Conservation (phyloP, 2,113 vertebrate species). For the Leiothrix lutea region DNA sequence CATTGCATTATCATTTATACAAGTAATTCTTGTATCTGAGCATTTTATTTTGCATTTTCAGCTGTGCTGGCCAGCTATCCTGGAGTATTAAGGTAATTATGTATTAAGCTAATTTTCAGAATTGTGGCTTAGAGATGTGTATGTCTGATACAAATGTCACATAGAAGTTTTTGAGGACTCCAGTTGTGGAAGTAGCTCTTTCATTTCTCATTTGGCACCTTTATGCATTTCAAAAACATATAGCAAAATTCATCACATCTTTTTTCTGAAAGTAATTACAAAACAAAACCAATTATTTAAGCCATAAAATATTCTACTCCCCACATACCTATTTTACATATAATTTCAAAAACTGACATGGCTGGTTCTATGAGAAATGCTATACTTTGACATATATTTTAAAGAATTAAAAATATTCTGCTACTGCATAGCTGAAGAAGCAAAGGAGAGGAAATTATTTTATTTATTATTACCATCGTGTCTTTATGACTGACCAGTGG, state of each 20-base stretch:
- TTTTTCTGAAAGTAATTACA: not conserved
- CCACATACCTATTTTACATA: not conserved
- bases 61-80: not conserved
- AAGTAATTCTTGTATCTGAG: not conserved
- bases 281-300: not conserved
- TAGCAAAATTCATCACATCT: not conserved
- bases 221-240: not conserved
- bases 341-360: not conserved
- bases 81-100: not conserved
- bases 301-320: not conserved
- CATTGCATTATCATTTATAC: not conserved
- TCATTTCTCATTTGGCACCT: not conserved
- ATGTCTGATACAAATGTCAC: not conserved
- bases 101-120: not conserved
- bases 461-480: not conserved
- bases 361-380: not conserved
- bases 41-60: not conserved
- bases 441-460: not conserved
- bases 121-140: not conserved
- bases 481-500: not conserved
- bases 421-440: not conserved
- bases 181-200: not conserved
- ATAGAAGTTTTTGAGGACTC: not conserved
- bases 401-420: not conserved
- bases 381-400: not conserved